Evolutionary conservation across 2,888 invertebrate genomes (phyloP), one percentile per base, ranked within the genome.

Genomic region (Rhodophaea formosa): DNA sequence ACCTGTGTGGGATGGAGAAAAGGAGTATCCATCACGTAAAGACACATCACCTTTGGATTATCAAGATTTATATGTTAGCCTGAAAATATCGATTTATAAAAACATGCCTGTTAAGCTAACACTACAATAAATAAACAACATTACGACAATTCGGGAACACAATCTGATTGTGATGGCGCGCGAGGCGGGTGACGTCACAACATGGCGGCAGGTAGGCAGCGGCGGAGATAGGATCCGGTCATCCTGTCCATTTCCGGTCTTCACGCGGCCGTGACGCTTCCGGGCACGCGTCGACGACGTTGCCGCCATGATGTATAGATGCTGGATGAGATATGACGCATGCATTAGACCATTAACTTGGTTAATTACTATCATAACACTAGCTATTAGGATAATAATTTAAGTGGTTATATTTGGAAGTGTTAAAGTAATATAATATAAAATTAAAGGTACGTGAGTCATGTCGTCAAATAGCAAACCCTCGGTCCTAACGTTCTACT

Each of bases 191-290:
- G 88, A 89, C 87, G 86, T 89, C 85, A 88, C 85, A 87, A 87
- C 87, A 88, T 86, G 88, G 82, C 81, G 73, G 79, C 84, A 85
- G 88, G 88, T 85, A 86, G 86, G 82, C 84, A 84, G 83, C 79
- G 86, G 86, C 86, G 87, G 88, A 90, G 91, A 91, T 91, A 90
- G 90, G 88, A 90, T 91, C 89, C 91, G 91, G 91, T 90, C 91
- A 91, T 90, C 90, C 90, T 91, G 90, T 80, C 90, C 91, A 91
- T 91, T 90, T 90, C 91, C 91, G 90, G 91, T 90, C 90, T 91
- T 91, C 91, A 91, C 89, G 88, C 89, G 88, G 88, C 88, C 89
- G 88, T 91, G 90, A 88, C 89, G 90, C 90, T 88, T 90, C 91
- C 91, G 90, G 88, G 76, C 88, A 84, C 86, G 87, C 88, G 88